Conservation (phyloP, 2,797 vertebrate species). For the Acropternis orthonyx region DNA sequence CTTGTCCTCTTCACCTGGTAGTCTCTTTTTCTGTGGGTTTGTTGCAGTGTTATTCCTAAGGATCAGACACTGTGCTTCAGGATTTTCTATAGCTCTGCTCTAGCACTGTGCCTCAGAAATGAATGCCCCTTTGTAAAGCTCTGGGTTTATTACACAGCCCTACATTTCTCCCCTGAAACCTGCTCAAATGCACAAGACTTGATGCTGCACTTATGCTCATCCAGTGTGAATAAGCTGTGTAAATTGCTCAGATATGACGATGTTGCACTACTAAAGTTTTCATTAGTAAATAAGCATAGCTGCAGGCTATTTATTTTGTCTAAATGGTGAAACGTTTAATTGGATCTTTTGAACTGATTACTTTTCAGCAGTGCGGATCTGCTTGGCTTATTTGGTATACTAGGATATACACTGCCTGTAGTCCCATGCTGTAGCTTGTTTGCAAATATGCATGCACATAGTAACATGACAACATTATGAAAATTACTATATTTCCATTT, state of each 20-base stretch:
- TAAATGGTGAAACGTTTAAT: conserved; percentile 40
- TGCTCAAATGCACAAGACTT: not conserved
- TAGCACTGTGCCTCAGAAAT: not conserved
- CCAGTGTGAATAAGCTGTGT: not conserved
- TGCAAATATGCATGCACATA: not conserved
- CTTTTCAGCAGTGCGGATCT: not conserved
- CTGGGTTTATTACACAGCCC: not conserved
- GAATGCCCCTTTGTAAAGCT: not conserved
- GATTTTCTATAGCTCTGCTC: not conserved
- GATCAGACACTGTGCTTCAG: not conserved
- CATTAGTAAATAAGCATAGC: conserved; percentile 38
- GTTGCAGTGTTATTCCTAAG: not conserved
- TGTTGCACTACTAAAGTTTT: conserved; percentile 14
- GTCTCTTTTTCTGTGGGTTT: not conserved
- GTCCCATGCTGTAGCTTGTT: not conserved
- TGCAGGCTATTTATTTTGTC: conserved; percentile 54
- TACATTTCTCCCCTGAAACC: not conserved
- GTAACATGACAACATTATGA: not conserved
- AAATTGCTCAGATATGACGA: not conserved
- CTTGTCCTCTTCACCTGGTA: not conserved
- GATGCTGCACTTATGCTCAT: not conserved
- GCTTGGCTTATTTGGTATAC: not conserved
- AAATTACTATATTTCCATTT: not conserved
- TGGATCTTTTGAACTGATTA: conserved; percentile 36
- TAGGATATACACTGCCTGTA: not conserved